These are phyloP conservation scores for Leiothrix lutea DNA, from an alignment of 2,113 vertebrate species.

Conservation along the genomic window DNA sequence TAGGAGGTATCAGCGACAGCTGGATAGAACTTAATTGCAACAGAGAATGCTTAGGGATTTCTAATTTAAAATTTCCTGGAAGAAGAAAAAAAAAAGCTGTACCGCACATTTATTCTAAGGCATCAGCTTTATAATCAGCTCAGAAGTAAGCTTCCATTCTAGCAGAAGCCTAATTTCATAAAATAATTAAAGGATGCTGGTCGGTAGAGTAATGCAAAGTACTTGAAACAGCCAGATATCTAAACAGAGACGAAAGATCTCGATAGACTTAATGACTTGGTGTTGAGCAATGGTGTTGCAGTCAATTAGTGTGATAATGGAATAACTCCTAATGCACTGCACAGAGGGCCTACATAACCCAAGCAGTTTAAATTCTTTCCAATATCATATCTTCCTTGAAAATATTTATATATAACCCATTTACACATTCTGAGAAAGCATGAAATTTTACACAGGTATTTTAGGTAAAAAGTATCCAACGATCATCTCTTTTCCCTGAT, in stretches of 20 bases:
- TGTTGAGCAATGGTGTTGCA: background rate
- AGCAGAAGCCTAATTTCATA: background rate
- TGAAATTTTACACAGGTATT: background rate
- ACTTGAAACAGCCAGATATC: background rate
- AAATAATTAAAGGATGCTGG: background rate
- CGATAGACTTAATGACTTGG: background rate
- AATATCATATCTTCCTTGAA: background rate
- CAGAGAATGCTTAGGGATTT: background rate
- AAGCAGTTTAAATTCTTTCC: background rate
- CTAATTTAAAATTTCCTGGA: background rate
- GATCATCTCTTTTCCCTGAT: background rate
- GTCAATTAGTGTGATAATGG: background rate
- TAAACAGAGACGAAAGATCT: background rate
- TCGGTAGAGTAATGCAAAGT: background rate
- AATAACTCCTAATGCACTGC: background rate
- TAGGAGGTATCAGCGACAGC: background rate
- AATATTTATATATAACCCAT: background rate
- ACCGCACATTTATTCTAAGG: background rate
- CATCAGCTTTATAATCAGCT: background rate
- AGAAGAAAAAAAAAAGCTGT: background rate
- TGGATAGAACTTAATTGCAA: slow-evolving; percentile 20
- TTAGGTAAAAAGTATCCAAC: background rate
- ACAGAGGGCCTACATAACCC: background rate
- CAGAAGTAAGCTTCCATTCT: background rate
- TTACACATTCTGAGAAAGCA: background rate